Conservation (phyloP, 2,888 invertebrate species). For the Tiliacea aurago region DNA sequence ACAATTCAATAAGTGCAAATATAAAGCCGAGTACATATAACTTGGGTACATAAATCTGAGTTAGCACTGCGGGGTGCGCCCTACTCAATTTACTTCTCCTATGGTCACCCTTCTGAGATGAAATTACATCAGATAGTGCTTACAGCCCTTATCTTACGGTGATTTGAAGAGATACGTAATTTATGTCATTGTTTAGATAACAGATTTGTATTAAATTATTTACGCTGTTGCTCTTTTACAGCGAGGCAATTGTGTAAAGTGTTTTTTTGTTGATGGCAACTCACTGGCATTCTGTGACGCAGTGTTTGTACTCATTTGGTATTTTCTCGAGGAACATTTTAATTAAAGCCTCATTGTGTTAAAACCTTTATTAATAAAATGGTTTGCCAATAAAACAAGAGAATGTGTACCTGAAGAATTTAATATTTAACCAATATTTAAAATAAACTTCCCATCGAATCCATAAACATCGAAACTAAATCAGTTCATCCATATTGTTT, state of each 20-base stretch:
- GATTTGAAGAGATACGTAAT: conserved; percentile 71
- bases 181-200: conserved; percentile 62
- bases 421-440: conserved; percentile 4
- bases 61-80: conserved; percentile 73
- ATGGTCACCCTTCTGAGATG: conserved; percentile 82
- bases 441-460: conserved; percentile 14
- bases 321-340: conserved; percentile 4
- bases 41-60: conserved; percentile 75
- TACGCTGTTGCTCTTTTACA: conserved; percentile 52
- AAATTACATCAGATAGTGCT: conserved; percentile 81
- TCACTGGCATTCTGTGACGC: neutral
- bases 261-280: conserved; percentile 34
- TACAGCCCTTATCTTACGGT: conserved; percentile 74
- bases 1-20: conserved; percentile 63
- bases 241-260: conserved; percentile 37
- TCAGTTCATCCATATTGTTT: conserved; percentile 34
- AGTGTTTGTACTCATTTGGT: neutral
- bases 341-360: neutral
- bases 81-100: conserved; percentile 81
- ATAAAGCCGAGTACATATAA: conserved; percentile 57
- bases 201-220: conserved; percentile 54
- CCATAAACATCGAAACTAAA: no score
- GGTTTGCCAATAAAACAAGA: conserved; percentile 1
- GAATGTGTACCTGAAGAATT: neutral
- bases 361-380: neutral